Conservation (phyloP, 1,140 invertebrate species). For the Microplitis demolitor region DNA sequence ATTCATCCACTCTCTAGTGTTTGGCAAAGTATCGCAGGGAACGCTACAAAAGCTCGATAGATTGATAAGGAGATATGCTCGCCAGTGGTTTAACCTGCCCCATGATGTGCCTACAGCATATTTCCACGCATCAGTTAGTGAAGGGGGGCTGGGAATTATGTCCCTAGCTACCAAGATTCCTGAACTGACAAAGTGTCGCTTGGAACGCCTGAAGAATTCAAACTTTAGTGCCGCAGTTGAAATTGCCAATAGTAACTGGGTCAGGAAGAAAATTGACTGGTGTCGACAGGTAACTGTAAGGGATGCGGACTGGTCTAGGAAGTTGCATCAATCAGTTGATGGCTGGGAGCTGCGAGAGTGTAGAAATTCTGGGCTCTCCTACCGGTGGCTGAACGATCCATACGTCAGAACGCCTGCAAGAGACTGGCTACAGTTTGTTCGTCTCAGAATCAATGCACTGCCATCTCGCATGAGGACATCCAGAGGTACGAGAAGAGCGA, state of each 20-base stretch:
- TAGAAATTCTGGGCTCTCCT: background rate
- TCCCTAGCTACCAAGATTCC: slow-evolving; percentile 8
- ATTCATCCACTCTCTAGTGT: slow-evolving; percentile 8
- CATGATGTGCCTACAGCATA: slow-evolving; percentile 24
- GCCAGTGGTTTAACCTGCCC: slow-evolving; percentile 24
- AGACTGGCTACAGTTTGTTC: slow-evolving; percentile 40
- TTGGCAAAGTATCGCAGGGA: slow-evolving; percentile 5
- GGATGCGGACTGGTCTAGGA: background rate
- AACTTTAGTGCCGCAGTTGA: background rate
- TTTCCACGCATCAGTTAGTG: slow-evolving; percentile 25
- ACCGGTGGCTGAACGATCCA: background rate
- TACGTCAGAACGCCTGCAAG: slow-evolving; percentile 28
- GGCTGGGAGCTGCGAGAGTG: slow-evolving; percentile 10
- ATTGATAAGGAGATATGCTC: background rate
- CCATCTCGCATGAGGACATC: slow-evolving; percentile 35
- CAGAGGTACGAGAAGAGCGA: background rate
- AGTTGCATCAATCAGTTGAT: background rate
- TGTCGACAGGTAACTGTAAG: background rate
- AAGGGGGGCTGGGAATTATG: slow-evolving; percentile 27
- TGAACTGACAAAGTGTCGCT: background rate
- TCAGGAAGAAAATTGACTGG: background rate
- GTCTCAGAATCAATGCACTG: slow-evolving; percentile 40
- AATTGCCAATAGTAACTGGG: background rate
- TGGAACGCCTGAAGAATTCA: background rate
- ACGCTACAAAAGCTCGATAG: slow-evolving; percentile 3